Percentiles rank a stretch among this genome's conserved stretches.
Conservation (phyloP, 1,140 invertebrate genomes). For the Pseudoatta argentina region DNA sequence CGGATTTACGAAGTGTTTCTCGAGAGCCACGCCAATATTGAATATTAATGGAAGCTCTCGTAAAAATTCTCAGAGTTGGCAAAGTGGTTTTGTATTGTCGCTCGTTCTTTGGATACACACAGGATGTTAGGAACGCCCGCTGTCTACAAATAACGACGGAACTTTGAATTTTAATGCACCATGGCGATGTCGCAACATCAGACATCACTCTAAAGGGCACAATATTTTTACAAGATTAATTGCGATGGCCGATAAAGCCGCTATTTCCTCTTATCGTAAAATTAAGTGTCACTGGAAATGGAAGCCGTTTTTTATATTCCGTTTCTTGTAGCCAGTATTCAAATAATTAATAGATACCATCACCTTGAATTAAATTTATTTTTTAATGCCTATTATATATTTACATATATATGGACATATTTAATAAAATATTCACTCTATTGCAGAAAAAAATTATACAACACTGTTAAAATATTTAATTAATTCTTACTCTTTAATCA, state of each 20-base stretch:
- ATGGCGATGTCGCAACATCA: conserved; percentile 24
- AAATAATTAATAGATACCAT: background rate
- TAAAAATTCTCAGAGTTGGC: conserved; percentile 48
- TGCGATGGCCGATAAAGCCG: background rate
- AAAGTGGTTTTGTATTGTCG: conserved; percentile 30
- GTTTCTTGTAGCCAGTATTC: background rate
- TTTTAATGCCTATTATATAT: background rate
- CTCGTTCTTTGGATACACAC: background rate
- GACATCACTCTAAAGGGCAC: background rate
- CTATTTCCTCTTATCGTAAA: background rate
- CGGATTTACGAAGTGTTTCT: conserved; percentile 13
- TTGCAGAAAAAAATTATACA: too few species aligned
- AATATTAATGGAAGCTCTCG: conserved; percentile 39
- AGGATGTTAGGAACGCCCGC: background rate
- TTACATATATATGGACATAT: too few species aligned
- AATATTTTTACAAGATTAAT: conserved; percentile 44
- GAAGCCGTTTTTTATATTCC: background rate
- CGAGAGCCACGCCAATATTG: background rate
- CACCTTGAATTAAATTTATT: background rate
- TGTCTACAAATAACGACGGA: conserved; percentile 34
- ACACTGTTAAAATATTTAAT: too few species aligned
- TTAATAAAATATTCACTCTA: too few species aligned
- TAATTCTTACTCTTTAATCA: too few species aligned
- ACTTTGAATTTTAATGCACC: conserved; percentile 59
- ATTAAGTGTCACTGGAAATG: conserved; percentile 17